Conservation (phyloP, 2,888 invertebrate species). For the Luffia ferchaultella region DNA sequence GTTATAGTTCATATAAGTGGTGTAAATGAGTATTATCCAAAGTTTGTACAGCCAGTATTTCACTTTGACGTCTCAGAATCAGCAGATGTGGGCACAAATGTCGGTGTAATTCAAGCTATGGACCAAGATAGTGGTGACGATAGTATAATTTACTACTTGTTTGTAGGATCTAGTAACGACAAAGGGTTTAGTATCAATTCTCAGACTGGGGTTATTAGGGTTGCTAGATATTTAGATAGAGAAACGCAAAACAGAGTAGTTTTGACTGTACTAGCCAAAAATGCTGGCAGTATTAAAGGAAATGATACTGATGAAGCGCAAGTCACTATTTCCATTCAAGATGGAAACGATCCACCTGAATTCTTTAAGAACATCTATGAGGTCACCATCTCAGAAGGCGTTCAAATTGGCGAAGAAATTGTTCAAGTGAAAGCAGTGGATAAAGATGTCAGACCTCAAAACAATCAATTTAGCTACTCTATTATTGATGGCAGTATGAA, state of each 20-base stretch:
- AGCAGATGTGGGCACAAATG: constrained; percentile 82
- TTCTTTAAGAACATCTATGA: constrained; percentile 84
- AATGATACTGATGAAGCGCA: constrained; percentile 96
- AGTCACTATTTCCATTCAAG: constrained; percentile 92
- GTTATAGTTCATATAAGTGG: constrained; percentile 82
- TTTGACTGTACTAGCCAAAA: constrained; percentile 92
- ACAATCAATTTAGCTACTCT: constrained; percentile 91
- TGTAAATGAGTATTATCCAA: constrained; percentile 88
- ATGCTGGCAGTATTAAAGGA: constrained; percentile 91
- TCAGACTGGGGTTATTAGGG: constrained; percentile 83
- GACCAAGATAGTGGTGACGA: constrained; percentile 90
- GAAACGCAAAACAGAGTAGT: constrained; percentile 91
- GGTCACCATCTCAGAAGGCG: constrained; percentile 83
- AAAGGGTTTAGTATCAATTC: constrained; percentile 88
- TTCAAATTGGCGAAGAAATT: constrained; percentile 75
- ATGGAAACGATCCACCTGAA: constrained; percentile 96
- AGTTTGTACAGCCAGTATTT: constrained; percentile 88
- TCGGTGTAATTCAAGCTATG: constrained; percentile 87
- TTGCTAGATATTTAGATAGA: constrained; percentile 82
- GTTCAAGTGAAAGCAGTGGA: constrained; percentile 86
- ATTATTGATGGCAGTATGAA: constrained; percentile 85
- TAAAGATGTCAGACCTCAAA: constrained; percentile 89
- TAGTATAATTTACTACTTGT: constrained; percentile 88
- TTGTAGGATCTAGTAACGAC: constrained; percentile 93
- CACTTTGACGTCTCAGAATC: constrained; percentile 94